A percentile compares a stretch with the other conserved stretches of the same genome.
Conservation (phyloP, 53 echinoderm and acorn worm species). For the Echinometra lucunter region DNA sequence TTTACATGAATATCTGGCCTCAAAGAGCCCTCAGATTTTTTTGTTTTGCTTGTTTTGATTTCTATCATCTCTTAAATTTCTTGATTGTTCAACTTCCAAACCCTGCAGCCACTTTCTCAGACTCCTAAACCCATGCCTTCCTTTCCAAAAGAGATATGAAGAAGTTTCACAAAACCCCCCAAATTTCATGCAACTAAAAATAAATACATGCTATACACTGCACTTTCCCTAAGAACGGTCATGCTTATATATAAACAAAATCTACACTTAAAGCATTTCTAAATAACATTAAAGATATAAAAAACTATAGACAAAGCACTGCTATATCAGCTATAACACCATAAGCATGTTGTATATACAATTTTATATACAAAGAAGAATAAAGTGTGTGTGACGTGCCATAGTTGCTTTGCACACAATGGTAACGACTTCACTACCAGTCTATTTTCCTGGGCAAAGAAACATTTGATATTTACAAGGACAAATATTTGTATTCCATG, state of each 20-base stretch:
- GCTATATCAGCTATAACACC: background rate
- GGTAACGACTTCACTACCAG: background rate
- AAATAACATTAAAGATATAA: background rate
- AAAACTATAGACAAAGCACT: background rate
- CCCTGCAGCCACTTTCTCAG: background rate
- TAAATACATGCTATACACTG: background rate
- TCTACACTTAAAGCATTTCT: background rate
- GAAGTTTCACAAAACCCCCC: background rate
- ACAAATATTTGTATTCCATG: too few species aligned
- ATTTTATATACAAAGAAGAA: background rate
- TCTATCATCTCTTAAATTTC: background rate
- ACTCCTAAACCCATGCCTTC: background rate
- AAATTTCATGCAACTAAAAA: background rate
- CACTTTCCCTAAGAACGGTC: background rate
- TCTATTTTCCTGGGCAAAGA: background rate
- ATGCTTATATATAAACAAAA: background rate
- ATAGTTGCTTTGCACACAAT: background rate
- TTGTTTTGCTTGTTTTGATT: too few species aligned
- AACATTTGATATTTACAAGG: too few species aligned
- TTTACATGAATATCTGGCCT: too few species aligned
- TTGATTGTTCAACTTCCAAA: background rate
- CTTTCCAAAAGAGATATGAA: background rate
- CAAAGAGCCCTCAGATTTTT: background rate
- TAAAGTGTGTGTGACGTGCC: background rate
- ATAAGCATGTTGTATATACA: constrained; percentile 1